Percentiles rank a stretch among this genome's conserved stretches.
Evolutionary conservation across 1,140 invertebrate species (phyloP).

Genomic region (Caerostris darwini): DNA sequence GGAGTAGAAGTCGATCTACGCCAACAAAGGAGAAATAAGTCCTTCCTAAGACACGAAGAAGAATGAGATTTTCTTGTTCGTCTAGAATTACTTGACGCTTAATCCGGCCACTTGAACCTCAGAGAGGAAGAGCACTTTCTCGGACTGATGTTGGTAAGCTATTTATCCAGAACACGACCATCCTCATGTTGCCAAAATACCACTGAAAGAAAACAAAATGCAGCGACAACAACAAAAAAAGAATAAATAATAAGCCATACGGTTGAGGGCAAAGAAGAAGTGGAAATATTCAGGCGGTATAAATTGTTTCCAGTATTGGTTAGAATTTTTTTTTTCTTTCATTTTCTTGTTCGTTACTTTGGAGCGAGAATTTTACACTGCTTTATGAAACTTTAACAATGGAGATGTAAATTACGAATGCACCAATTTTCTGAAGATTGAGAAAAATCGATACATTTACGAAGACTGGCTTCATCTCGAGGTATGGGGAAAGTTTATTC

Average conservation of each 20-base stretch:
- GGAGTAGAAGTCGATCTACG: not conserved
- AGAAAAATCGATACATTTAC: not conserved
- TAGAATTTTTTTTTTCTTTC: not conserved
- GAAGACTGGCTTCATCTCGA: not conserved
- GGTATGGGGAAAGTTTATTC: not conserved
- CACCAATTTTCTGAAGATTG: not conserved
- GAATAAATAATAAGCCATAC: conserved; percentile 6
- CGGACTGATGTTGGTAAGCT: conserved; percentile 47
- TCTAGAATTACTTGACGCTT: conserved; percentile 59
- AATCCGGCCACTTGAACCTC: conserved; percentile 59
- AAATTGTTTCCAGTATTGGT: not conserved
- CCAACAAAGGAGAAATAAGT: conserved; percentile 2
- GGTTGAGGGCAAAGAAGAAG: not conserved
- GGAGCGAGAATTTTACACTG: not conserved
- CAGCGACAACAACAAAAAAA: not conserved
- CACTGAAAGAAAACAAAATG: not conserved
- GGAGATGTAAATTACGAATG: not conserved
- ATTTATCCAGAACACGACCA: conserved; percentile 53
- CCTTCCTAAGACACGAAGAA: conserved; percentile 33
- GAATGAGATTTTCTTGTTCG: conserved; percentile 58
- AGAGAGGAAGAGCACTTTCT: not conserved
- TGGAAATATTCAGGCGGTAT: not conserved
- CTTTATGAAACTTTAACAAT: conserved; percentile 8
- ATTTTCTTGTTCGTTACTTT: not conserved
- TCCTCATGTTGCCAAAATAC: conserved; percentile 50